Evolutionary conservation across 2,888 invertebrate genomes (phyloP), one percentile per base, ranked within the genome.

Genomic region (Tryphoninae sp.): DNA sequence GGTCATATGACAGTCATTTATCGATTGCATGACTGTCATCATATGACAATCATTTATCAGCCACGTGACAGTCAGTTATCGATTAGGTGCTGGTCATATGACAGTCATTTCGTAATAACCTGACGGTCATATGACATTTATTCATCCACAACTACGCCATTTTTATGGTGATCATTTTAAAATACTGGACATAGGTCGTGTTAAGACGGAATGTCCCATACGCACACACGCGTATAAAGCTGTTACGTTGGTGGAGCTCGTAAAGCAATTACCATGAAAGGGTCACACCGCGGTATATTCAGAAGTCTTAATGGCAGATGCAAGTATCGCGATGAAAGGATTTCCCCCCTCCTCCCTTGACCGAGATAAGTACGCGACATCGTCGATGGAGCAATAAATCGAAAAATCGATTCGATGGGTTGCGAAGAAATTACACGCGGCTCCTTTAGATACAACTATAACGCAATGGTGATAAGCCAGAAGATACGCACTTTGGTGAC

Each of bases 231-330:
- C 8, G 23, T 26, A 33, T 55, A 26, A 26, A 68, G 23, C 51
- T 33, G 53, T 53, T 16, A 53, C 33, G 26, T 16, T 13, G 42
- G 61, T 59, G 45, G 49, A 65, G 58, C 33, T 58, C 22, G 71
- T 26, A 40, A 61, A 72, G 67, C 72, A 72, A 77, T 72, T 73
- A 80, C 68, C 77, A 45, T 72, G 67, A 80, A 72, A 72, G 80
- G 67, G 42, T 67, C 72, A 45, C 45, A 49, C 55, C 19, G 42
- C n/a, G 53, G 65, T 62, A 61, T 51, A 65, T 59, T 67, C 65
- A 67, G 67, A 80, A 68, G 67, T 67, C 61, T 77, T 68, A 80
- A 77, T 80, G 80, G 80, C 62, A 75, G 65, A 65, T 65, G 42
- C 65, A 55, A 45, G 74, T 75, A 75, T 42, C 55, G 23, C 74